Base-by-base conservation (phyloP, 2,113 vertebrate species). In the Donacobius atricapilla region DNA sequence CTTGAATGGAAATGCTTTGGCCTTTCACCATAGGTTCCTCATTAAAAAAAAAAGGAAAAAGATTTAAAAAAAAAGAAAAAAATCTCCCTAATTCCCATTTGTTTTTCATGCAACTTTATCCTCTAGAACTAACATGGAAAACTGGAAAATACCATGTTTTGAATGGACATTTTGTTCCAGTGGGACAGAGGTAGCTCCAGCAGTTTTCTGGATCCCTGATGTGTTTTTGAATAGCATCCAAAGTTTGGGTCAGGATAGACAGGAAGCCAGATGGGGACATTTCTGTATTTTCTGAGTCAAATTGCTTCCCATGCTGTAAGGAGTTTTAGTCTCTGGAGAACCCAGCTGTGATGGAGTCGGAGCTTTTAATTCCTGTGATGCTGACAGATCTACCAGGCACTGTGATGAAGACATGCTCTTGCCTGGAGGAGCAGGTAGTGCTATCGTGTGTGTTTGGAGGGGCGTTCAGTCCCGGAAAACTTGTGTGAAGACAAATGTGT, bases 261-360 rank as follows among this genome's bases (percentile, higher is more conserved):
- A 90, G 96, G 92, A 95, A 96, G 71, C 71, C 90, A 90, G 93
- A 91, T 87, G 87, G 71, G 84, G 87, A 83, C 56, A 40, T 93
- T 87, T 90, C 91, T 93, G 70, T 93, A 24, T 93, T 93, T 96
- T 90, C 75, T 19, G 47, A 80, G 54, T 96, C 48, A 70, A 63
- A 83, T 88, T 93, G 50, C 78, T 93, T 95, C 90, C 89, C 54
- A 51, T 90, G 79, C 84, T 88, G 6, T 69, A 50, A 94, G 75
- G 71, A 77, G 56, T 91, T 94, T 58, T 10, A 51, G 42, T 63
- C 93, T 80, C 93, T 58, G 78, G 93, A 95, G 94, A 35, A 10
- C 42, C 70, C 82, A 95, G 87, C 84, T 97, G 95, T 1, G 17
- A 73, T 73, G 78, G 90, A 95, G 68, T 85, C 24, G 37, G 70